Base-by-base conservation (phyloP, 2,797 vertebrate species). In the Poeciliopsis gracilis region DNA sequence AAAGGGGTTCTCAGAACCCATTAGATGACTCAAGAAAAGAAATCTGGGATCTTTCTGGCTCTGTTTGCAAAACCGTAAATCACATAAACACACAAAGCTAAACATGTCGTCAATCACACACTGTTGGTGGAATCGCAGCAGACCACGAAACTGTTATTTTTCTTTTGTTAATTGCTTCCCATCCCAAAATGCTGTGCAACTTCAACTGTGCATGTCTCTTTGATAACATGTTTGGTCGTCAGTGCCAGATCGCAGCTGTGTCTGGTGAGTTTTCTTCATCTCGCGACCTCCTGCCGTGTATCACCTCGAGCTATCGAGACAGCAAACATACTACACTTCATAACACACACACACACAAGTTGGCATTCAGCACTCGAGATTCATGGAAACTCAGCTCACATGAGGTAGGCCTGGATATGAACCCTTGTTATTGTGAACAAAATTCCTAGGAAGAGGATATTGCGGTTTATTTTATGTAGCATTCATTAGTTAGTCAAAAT, bases 171-270 rank as follows among this genome's bases (percentile, higher is more conserved):
- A 33, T 79, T 88, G 69, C 79, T 88, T 86, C 71, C 84, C 81
- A 85, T 89, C 83, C 84, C 82, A 73, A 76, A 83, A 43, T 73
- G 72, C 72, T 84, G 83, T 82, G 81, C 67, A n/a, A 85, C 84
- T 85, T 73, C 73, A 82, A 73, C 86, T 86, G 84, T 86, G 81
- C 83, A 66, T 38, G 92, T 92, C 92, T 87, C 86, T 92, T 85
- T 90, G 90, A 93, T 94, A 91, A 90, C 69, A 84, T 87, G 80
- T 88, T 87, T 89, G 84, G 84, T 90, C 83, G 88, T 93, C 91
- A 94, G 88, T 82, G 84, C 72, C 79, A 71, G 79, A 91, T 87
- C 89, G 90, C 93, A 93, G 90, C 93, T 94, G 93, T 72, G 85
- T 86, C 88, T 81, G 71, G 41, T 45, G 77, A 71, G 84, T 69